Evolutionary conservation across 2,888 invertebrate genomes (phyloP).

Genomic region (Drosophila emarginata): DNA sequence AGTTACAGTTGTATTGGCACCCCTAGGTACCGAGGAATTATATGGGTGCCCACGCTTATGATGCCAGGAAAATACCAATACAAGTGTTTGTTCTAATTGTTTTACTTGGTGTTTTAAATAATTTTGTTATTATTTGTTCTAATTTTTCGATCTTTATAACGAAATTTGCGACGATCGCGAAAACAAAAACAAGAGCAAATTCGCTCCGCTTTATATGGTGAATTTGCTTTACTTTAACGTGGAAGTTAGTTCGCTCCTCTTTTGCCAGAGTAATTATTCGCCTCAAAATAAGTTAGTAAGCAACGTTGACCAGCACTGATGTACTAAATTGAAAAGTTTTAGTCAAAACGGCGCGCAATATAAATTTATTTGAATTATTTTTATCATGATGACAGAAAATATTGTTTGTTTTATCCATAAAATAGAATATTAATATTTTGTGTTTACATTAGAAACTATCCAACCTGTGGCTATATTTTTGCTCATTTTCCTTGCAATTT

Average conservation of each 20-base stretch:
- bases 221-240: not conserved
- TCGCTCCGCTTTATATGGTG: not conserved
- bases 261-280: not conserved
- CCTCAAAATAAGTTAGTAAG: not conserved
- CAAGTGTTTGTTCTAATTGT: not conserved
- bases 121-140: not conserved
- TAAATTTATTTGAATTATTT: not conserved
- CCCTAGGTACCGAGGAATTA: not conserved
- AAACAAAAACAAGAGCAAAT: not conserved
- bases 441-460: not conserved
- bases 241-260: not conserved
- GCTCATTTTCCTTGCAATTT: slow-evolving; percentile 8
- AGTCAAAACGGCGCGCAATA: not conserved
- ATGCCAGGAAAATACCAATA: not conserved
- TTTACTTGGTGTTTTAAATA: not conserved
- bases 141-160: not conserved
- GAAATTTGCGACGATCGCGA: not conserved
- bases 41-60: not conserved
- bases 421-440: not conserved
- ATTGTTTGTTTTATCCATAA: not conserved
- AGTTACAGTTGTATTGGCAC: not conserved
- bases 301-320: not conserved
- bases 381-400: too few relatives aligned
- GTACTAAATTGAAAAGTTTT: too few relatives aligned
- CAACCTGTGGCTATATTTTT: not conserved